These are phyloP conservation scores for Synergus gifuensis DNA, from an alignment of 2,888 invertebrate species.

Conservation along the genomic window DNA sequence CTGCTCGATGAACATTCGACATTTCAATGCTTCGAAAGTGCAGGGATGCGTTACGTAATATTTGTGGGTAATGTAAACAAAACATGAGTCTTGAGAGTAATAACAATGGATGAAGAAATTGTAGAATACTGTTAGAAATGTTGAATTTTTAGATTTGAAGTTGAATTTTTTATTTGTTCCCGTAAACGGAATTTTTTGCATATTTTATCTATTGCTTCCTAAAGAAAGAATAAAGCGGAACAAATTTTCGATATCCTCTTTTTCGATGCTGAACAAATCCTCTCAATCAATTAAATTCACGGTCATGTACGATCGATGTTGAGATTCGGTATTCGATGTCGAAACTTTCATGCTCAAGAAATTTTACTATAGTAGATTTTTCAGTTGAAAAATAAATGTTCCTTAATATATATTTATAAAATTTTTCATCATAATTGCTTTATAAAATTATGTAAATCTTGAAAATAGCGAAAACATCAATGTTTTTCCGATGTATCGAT, in stretches of 20 bases:
- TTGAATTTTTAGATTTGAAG: neutral
- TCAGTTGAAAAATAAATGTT: no score
- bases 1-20: neutral
- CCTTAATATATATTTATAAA: no score
- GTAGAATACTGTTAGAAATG: neutral
- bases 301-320: neutral
- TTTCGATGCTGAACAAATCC: neutral
- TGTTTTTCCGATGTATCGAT: no score
- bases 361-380: no score
- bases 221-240: constrained; percentile 18
- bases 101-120: neutral
- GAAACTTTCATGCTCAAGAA: no score
- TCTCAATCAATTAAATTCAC: constrained; percentile 39
- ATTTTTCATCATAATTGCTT: no score
- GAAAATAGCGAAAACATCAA: no score
- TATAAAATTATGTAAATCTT: no score
- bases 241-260: constrained; percentile 49
- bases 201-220: neutral
- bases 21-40: neutral
- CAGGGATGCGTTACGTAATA: neutral
- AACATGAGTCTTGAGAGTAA: neutral
- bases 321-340: no score
- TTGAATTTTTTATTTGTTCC: neutral
- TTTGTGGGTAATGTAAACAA: neutral
- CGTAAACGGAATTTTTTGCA: neutral